A percentile compares a stretch with the other conserved stretches of the same genome.
Evolutionary conservation across 2,888 invertebrate species (phyloP).

Genomic region (Fissipunctia ypsillon): DNA sequence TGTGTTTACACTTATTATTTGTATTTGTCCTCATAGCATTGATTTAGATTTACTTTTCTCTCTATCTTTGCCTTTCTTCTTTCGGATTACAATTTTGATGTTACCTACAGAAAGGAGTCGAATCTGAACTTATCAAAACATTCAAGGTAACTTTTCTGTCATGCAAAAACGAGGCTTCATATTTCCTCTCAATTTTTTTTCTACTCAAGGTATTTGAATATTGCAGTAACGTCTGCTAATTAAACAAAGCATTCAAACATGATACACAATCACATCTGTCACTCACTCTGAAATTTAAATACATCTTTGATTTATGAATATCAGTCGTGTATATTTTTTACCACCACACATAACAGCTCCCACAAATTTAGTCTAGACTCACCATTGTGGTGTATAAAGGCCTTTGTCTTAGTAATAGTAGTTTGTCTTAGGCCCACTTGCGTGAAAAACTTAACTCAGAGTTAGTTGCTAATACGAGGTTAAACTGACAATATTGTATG

Average conservation of each 20-base stretch:
- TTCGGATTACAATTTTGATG: background rate
- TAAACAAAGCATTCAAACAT: constrained; percentile 6
- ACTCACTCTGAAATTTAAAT: constrained; percentile 36
- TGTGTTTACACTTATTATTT: background rate
- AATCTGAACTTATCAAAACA: background rate
- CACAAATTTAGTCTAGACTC: constrained; percentile 31
- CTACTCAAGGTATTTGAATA: background rate
- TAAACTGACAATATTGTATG: no score
- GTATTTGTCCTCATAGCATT: no score
- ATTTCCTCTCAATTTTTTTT: background rate
- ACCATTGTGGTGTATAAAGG: constrained; percentile 18
- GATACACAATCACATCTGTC: background rate
- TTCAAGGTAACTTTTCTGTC: background rate
- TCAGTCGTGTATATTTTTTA: no score
- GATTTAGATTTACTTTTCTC: no score
- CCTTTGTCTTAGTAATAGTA: constrained; percentile 38
- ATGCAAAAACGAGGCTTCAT: background rate
- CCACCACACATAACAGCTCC: constrained; percentile 37
- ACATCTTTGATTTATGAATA: constrained; percentile 18
- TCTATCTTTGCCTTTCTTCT: no score
- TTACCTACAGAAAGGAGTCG: background rate
- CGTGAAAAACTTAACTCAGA: no score
- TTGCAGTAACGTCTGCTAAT: background rate
- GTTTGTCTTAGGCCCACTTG: no score
- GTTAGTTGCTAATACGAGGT: no score